phyloP scores from a whole-genome alignment of 1,140 invertebrate species.

The Gryllus bimaculatus region DNA sequence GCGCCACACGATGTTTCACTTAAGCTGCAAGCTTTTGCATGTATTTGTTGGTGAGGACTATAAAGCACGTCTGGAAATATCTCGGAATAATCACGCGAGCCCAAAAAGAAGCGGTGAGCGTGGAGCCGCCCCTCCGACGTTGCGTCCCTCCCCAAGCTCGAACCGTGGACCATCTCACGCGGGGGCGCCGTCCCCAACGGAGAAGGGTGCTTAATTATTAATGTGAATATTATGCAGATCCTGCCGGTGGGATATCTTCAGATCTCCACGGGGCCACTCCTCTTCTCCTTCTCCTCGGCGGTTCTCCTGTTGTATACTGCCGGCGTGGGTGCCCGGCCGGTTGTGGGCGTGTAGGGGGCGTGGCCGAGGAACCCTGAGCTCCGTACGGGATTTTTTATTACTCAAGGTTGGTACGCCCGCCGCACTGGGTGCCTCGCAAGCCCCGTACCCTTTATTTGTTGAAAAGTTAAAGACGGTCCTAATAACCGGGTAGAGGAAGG shows the following conservation, averaged over 20 bases:
- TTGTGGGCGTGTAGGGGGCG: constrained; percentile 1
- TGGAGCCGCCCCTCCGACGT: background rate
- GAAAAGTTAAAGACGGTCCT: constrained; percentile 1
- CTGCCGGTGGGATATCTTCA: background rate
- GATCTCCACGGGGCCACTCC: background rate
- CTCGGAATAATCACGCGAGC: too few species aligned
- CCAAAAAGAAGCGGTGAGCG: background rate
- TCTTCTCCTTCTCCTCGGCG: background rate
- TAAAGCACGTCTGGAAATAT: too few species aligned
- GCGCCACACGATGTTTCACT: too few species aligned
- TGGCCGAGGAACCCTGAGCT: background rate
- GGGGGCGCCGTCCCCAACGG: too few species aligned
- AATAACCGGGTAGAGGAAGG: background rate
- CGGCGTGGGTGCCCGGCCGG: background rate
- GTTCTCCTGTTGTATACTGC: constrained; percentile 3
- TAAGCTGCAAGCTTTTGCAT: too few species aligned
- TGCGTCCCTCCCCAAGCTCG: background rate
- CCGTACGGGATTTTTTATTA: constrained; percentile 4
- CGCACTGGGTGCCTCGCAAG: background rate
- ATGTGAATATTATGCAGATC: constrained; percentile 5
- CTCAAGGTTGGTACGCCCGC: background rate
- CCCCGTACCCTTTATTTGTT: background rate
- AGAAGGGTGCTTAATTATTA: constrained; percentile 5
- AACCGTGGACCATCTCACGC: background rate
- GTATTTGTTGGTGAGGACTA: too few species aligned